These are phyloP conservation scores for Andrena bicolor DNA, from an alignment of 2,888 invertebrate species.

Conservation along the genomic window DNA sequence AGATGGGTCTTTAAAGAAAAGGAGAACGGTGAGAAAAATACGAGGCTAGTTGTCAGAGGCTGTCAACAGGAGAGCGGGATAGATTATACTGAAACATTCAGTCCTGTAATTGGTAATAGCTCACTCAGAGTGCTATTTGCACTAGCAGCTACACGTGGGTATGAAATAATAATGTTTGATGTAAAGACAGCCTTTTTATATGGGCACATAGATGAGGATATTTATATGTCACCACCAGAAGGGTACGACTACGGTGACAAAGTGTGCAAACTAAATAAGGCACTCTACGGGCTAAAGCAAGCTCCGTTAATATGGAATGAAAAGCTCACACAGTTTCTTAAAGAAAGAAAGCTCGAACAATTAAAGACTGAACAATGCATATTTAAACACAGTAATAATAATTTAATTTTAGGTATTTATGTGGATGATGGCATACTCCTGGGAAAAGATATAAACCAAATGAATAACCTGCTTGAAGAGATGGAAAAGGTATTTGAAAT, in stretches of 20 bases:
- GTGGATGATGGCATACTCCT: conserved; percentile 7
- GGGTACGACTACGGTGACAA: background rate
- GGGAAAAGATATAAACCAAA: background rate
- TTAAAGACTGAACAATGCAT: conserved; percentile 5
- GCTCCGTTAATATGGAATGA: conserved; percentile 4
- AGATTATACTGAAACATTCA: too few relatives aligned
- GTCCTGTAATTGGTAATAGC: too few relatives aligned
- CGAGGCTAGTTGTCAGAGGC: too few relatives aligned
- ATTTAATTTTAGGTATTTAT: conserved; percentile 7
- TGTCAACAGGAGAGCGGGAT: too few relatives aligned
- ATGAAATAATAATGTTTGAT: background rate
- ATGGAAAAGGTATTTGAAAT: conserved; percentile 1
- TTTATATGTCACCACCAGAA: background rate
- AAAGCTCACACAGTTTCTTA: background rate
- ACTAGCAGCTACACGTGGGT: too few relatives aligned
- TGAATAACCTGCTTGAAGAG: background rate
- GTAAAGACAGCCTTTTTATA: conserved; percentile 11
- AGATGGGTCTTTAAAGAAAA: too few relatives aligned
- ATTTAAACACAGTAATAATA: background rate
- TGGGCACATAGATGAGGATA: too few relatives aligned
- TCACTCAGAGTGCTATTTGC: too few relatives aligned
- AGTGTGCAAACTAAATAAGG: background rate
- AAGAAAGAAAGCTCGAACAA: background rate
- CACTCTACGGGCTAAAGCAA: conserved; percentile 11
- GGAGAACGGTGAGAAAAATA: too few relatives aligned